phyloP scores from a whole-genome alignment of 2,797 vertebrate genomes.

The Notolepis coatsorum region DNA sequence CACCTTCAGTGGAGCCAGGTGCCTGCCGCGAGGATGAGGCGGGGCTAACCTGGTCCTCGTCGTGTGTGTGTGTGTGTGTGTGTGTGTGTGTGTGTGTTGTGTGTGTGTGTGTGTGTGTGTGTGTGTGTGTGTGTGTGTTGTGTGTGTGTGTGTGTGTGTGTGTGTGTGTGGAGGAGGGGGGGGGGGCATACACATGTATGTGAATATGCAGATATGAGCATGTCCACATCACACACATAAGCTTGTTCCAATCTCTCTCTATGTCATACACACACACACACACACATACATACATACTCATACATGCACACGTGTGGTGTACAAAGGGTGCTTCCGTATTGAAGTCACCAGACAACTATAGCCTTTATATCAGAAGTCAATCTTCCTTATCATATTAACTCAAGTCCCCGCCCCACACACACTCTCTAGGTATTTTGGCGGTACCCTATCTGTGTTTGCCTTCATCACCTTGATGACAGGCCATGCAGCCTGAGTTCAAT shows the following conservation, averaged over 20 bases:
- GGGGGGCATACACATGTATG: not conserved
- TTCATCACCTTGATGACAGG: constrained; percentile 82
- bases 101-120: constrained; percentile 4
- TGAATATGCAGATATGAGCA: not conserved
- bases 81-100: constrained; percentile 16
- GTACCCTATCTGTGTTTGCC: constrained; percentile 68
- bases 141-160: constrained; percentile 10
- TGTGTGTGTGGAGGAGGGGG: not conserved
- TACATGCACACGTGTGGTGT: constrained; percentile 45
- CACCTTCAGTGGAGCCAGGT: constrained; percentile 92
- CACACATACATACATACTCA: constrained; percentile 11
- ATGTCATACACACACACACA: not conserved
- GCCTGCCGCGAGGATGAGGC: constrained; percentile 59
- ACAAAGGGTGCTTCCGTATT: constrained; percentile 67
- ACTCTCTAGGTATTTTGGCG: constrained; percentile 55
- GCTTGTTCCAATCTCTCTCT: not conserved
- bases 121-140: constrained; percentile 21
- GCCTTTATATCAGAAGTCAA: constrained; percentile 77
- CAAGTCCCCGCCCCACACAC: constrained; percentile 24
- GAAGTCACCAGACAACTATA: constrained; percentile 72
- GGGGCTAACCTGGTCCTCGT: constrained; percentile 56
- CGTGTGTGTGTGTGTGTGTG: constrained; percentile 36
- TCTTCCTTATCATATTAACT: constrained; percentile 76
- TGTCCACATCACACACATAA: constrained; percentile 19
- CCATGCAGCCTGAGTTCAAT: constrained; percentile 67